Base-by-base conservation (phyloP, 2,797 vertebrate genomes). In the Clarias fuscus region DNA sequence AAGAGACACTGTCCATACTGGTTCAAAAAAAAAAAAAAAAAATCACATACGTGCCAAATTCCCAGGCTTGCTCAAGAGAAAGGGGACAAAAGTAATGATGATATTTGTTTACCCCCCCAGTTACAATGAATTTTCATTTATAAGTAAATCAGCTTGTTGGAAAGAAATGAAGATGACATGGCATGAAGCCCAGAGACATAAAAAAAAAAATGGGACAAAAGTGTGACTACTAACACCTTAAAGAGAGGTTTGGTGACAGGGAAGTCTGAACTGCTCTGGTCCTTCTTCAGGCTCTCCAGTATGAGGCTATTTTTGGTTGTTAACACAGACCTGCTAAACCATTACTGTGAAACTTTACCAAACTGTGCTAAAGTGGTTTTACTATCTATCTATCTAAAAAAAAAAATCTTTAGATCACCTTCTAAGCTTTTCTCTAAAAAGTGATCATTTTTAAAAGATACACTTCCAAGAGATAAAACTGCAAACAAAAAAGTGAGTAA, bases 171-270 rank as follows among this genome's bases (percentile, higher is more conserved):
- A 81, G 81, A 84, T 73, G 22, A 17, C 40, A 67, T 72, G 82
- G 58, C 43, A 27, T 0, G n/a, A 71, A 79, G 33, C 86, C 83
- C 13, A 62, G 22, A 27, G 59, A 84, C 13, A 56, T 56, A 83
- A 59, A 67, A 84, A 59, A 67, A 84, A 67, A 14, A 61, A 43
- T 80, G 68, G 68, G 68, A 59, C 22, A 84, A 56, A 86, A 81
- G 91, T 93, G 93, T 88, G 90, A 93, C 86, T 92, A 84, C 86
- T 91, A 90, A 84, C 90, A 93, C 91, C 90, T 90, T 59, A 78
- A 89, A 90, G 90, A 89, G 87, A 86, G 88, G 85, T 89, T 88
- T 91, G 89, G 84, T 87, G 86, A 80, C 84, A 89, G 88, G 30
- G 59, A 72, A 82, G 72, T 70, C 89, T 92, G 88, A 84, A 92